Evolutionary conservation across 2,113 vertebrate species (phyloP), one percentile per base, ranked within the genome.

Genomic region (Scytalopus superciliaris): DNA sequence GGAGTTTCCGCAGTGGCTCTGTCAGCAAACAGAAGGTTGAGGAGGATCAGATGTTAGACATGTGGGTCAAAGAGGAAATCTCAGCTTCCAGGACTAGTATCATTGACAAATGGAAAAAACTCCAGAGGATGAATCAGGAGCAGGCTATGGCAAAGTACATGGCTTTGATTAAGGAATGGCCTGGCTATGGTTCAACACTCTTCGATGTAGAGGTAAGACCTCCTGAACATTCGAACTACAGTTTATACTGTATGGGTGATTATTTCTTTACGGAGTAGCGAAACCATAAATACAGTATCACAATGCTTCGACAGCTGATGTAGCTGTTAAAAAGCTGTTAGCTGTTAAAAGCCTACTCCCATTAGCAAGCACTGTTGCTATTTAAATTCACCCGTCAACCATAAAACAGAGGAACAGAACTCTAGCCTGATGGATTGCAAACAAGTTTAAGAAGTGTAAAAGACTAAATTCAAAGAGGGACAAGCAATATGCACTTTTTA

Each of bases 91-190:
- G 97, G 18, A 98, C 98, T 96, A 98, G 98, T 75, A 98, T 99
- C 94, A 91, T 99, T 37, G 99, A 99, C 95, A 99, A 99, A 96
- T 99, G 99, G 99, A 99, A 97, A 96, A 99, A 99, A 40, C 97
- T 99, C 52, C 99, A 99, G 96, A 99, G 99, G 31, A 98, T 99
- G 98, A 98, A 84, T 84, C 99, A 99, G 97, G 98, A 99, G 23
- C 99, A 99, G 93, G 99, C 99, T 90, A 99, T 99, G 98, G 96
- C 98, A 78, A 99, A 99, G 75, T 99, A 99, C 95, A 99, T 99
- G 99, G 93, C 97, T 18, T 87, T 99, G 97, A 98, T 99, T 92
- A 99, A 98, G 96, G 99, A 99, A 96, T 99, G 99, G 99, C 98
- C 98, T 25, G 99, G 99, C 13, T 99, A 99, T 19, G 99, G 99